Base-by-base conservation (phyloP, 1,140 invertebrate genomes). In the Anadara kagoshimensis region DNA sequence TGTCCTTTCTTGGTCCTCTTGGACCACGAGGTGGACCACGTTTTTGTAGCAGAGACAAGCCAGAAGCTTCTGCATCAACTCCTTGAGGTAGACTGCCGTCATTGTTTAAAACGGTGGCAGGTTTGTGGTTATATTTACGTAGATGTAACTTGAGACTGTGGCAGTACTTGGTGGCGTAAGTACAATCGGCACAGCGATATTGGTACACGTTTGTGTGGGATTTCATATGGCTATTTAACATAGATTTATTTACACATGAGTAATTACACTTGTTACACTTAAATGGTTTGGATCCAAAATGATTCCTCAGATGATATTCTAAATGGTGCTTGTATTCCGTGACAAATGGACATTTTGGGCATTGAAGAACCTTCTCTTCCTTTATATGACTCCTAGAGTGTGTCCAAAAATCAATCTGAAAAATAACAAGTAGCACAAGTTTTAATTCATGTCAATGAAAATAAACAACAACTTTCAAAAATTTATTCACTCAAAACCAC, bases 271-370 rank as follows among this genome's bases (percentile, higher is more conserved):
- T 94, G 61, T 92, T 78, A 88, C 98, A 99, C 85, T 97, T 96
- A 91, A 97, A 99, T 0, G 98, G 98, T 83, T 99, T 99, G 0
- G 94, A 95, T 11, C 97, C 96, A 79, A 94, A 93, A 87, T 99
- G 98, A 86, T 99, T 99, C 10, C 96, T 91, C 79, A 98, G 91
- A 87, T 89, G 98, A 84, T 99, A 99, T 83, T 99, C 97, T 16
- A 99, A 88, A 82, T 99, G 98, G 87, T 99, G 98, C 82, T 99
- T 99, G 90, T 97, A 98, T 85, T 99, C 97, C 0, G 98, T 99
- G 0, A 99, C 96, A 86, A 99, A 99, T 0, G 95, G 94, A 86
- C 98, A 99, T 79, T 94, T 93, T 0, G 94, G 93, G 82, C 98
- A 99, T 43, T 93, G 93, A 1, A 99, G 90, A 68, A 98, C 91